phyloP scores from a whole-genome alignment of 2,888 invertebrate genomes.

The Mantis religiosa region DNA sequence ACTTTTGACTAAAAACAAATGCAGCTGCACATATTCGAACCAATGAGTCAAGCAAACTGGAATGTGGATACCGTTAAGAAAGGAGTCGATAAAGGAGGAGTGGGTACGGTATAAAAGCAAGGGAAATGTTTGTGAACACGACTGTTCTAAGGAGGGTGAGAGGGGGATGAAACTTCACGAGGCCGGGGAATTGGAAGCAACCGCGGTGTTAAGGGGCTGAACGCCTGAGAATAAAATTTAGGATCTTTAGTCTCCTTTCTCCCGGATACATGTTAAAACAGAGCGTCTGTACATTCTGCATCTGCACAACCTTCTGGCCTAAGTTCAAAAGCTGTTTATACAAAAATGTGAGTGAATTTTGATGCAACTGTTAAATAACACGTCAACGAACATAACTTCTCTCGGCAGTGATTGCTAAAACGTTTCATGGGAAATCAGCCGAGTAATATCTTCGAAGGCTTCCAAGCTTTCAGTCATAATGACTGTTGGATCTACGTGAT shows the following conservation, averaged over 20 bases:
- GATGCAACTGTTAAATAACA: too few species aligned
- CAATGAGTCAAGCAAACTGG: neutral
- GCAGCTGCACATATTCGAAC: neutral
- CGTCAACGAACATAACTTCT: too few species aligned
- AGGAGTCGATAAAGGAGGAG: neutral
- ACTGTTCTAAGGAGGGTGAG: neutral
- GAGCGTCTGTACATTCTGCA: neutral
- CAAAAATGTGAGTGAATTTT: too few species aligned
- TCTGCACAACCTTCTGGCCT: neutral
- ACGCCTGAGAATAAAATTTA: constrained; percentile 7
- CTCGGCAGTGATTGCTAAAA: too few species aligned
- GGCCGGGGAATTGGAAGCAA: constrained; percentile 19
- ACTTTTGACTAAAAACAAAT: neutral
- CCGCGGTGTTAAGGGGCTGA: constrained; percentile 16
- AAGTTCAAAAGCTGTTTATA: too few species aligned
- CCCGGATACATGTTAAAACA: neutral
- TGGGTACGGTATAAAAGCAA: neutral
- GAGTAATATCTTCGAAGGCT: too few species aligned
- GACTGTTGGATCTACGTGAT: too few species aligned
- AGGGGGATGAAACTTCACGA: constrained; percentile 23
- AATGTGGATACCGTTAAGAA: neutral
- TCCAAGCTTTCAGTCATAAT: too few species aligned
- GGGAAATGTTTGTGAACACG: neutral
- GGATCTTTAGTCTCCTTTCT: constrained; percentile 2
- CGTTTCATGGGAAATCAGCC: too few species aligned